These are phyloP conservation scores for Phrynosoma platyrhinos DNA, from an alignment of 2,113 vertebrate genomes.

Conservation along the genomic window DNA sequence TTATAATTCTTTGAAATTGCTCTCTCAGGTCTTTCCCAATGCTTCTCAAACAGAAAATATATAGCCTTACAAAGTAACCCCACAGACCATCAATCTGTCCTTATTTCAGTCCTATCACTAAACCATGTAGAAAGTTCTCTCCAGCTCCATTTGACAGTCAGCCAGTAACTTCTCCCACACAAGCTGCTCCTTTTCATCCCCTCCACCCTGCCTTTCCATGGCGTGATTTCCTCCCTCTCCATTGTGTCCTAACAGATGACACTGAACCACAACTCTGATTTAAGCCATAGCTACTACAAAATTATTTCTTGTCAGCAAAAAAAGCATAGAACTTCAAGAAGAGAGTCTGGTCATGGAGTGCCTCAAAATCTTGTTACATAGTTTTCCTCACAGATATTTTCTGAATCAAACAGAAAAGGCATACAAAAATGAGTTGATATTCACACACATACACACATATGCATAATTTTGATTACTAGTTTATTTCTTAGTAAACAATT, in stretches of 20 bases:
- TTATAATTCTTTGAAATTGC: constrained; percentile 16
- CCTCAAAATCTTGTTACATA: constrained; percentile 15
- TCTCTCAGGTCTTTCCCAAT: constrained; percentile 7
- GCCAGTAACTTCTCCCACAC: constrained; percentile 26
- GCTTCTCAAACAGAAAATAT: constrained; percentile 14
- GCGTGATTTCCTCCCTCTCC: constrained; percentile 2
- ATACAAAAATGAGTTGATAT: constrained; percentile 9
- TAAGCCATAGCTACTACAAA: constrained; percentile 4
- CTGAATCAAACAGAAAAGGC: not conserved
- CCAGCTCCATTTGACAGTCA: constrained; percentile 6
- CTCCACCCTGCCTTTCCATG: not conserved
- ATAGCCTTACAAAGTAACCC: constrained; percentile 19
- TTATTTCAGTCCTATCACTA: constrained; percentile 28
- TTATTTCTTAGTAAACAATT: constrained; percentile 45
- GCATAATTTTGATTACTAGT: constrained; percentile 28
- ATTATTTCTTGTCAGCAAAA: constrained; percentile 40
- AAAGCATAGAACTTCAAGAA: constrained; percentile 43
- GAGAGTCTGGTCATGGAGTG: constrained; percentile 21
- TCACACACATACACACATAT: not conserved
- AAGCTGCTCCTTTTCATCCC: not conserved
- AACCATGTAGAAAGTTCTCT: not conserved
- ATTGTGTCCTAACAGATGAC: not conserved
- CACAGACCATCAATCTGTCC: constrained; percentile 25
- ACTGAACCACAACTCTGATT: constrained; percentile 6
- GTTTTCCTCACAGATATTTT: not conserved